phyloP scores from a whole-genome alignment of 1,140 invertebrate species.

The Drosophila novamexicana region DNA sequence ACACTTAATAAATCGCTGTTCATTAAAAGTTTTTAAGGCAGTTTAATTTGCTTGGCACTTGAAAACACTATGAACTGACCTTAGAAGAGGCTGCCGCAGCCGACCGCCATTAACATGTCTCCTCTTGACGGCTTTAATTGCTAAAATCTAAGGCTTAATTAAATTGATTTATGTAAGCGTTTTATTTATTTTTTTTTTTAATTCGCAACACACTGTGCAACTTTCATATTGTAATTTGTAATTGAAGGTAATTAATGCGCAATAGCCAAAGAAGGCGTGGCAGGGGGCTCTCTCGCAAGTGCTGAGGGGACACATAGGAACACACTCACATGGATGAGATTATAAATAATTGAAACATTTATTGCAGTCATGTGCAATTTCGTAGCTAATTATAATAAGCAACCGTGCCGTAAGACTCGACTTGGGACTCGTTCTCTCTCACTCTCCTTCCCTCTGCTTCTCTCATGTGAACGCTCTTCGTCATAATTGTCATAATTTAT shows the following conservation, averaged over 20 bases:
- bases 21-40: constrained; percentile 71
- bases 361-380: constrained; percentile 80
- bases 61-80: constrained; percentile 51
- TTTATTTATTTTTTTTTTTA: constrained; percentile 2
- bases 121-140: not conserved
- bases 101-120: constrained; percentile 6
- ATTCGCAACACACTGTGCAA: constrained; percentile 33
- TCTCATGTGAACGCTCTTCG: not conserved
- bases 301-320: constrained; percentile 10
- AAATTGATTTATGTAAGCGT: constrained; percentile 65
- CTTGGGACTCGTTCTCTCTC: not conserved
- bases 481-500: constrained; percentile 79
- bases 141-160: constrained; percentile 50
- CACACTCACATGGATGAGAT: constrained; percentile 28
- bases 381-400: constrained; percentile 77
- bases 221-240: constrained; percentile 59
- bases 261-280: constrained; percentile 29
- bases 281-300: constrained; percentile 4
- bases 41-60: constrained; percentile 53
- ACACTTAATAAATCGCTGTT: constrained; percentile 68
- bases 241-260: constrained; percentile 73
- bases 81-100: constrained; percentile 19
- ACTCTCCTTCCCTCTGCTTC: constrained; percentile 16
- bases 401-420: constrained; percentile 33
- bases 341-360: constrained; percentile 83